Percentiles rank a stretch among this genome's conserved stretches.
These are phyloP conservation scores for Rhizomys pruinosus DNA, from an alignment of 2,113 vertebrate genomes.

Conservation along the genomic window DNA sequence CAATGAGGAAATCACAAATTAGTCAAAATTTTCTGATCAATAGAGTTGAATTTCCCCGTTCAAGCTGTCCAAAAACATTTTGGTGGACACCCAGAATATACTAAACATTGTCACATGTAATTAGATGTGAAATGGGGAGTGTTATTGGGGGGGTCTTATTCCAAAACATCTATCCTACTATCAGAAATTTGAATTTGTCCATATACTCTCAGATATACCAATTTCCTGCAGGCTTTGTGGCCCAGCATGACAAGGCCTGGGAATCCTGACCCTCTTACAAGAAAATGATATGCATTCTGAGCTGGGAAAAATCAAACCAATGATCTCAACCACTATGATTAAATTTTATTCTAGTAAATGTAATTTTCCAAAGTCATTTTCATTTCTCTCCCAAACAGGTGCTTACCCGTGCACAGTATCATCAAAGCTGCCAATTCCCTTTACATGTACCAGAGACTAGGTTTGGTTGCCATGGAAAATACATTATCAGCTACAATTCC, in stretches of 20 bases:
- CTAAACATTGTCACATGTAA: background rate
- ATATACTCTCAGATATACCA: background rate
- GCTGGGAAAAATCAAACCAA: constrained; percentile 37
- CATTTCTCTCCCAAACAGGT: constrained; percentile 53
- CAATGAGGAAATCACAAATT: background rate
- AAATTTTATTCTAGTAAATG: constrained; percentile 68
- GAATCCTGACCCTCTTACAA: background rate
- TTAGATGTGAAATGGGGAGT: background rate
- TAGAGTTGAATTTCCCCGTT: background rate
- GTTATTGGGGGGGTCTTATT: background rate
- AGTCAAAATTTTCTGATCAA: background rate
- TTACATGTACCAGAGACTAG: constrained; percentile 6
- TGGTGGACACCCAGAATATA: background rate
- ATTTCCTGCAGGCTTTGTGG: background rate
- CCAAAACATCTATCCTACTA: background rate
- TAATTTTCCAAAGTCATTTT: constrained; percentile 63
- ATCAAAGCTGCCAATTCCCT: constrained; percentile 35
- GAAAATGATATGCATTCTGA: constrained; percentile 13
- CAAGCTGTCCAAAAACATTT: background rate
- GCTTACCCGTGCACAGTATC: constrained; percentile 54
- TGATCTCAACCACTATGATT: constrained; percentile 59
- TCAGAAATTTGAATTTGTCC: background rate
- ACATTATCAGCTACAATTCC: constrained; percentile 45
- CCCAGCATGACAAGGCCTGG: background rate
- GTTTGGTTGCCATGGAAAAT: constrained; percentile 68